Conservation (phyloP, 2,888 invertebrate species). For the Pristionchus exspectatus region DNA sequence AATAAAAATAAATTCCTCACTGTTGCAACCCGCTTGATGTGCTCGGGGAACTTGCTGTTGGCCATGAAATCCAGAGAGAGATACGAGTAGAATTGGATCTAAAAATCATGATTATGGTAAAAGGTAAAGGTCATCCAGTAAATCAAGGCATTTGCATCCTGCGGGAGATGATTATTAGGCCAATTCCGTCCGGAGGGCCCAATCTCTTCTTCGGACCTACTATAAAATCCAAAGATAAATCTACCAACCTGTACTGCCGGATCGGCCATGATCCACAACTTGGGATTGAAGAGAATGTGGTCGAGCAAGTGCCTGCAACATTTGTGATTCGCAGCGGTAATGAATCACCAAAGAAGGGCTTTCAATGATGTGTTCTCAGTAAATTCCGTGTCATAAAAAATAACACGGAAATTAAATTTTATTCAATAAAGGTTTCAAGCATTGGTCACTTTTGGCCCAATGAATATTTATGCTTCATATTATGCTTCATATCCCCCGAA, state of each 20-base stretch:
- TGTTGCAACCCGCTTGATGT: constrained; percentile 90
- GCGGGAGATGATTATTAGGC: no score
- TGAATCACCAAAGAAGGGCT: no score
- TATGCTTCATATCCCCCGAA: no score
- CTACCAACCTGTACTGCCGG: constrained; percentile 85
- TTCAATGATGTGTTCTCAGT: no score
- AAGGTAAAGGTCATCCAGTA: neutral
- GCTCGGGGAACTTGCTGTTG: constrained; percentile 87
- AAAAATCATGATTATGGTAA: neutral
- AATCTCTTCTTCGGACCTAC: no score
- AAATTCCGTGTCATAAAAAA: no score
- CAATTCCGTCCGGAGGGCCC: no score
- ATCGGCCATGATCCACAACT: constrained; percentile 98
- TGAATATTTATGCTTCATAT: no score
- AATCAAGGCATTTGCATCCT: no score
- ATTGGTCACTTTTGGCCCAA: no score
- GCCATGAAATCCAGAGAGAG: constrained; percentile 98
- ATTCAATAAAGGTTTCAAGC: no score
- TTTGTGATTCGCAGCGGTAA: constrained; percentile 58
- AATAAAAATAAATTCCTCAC: constrained; percentile 54
- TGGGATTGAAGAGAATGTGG: constrained; percentile 98
- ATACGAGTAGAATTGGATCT: constrained; percentile 89
- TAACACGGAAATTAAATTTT: no score
- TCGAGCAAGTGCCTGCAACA: constrained; percentile 90
- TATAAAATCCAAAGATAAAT: neutral